These are phyloP conservation scores for Polydrusus cervinus DNA, from an alignment of 2,888 invertebrate species.

Conservation along the genomic window DNA sequence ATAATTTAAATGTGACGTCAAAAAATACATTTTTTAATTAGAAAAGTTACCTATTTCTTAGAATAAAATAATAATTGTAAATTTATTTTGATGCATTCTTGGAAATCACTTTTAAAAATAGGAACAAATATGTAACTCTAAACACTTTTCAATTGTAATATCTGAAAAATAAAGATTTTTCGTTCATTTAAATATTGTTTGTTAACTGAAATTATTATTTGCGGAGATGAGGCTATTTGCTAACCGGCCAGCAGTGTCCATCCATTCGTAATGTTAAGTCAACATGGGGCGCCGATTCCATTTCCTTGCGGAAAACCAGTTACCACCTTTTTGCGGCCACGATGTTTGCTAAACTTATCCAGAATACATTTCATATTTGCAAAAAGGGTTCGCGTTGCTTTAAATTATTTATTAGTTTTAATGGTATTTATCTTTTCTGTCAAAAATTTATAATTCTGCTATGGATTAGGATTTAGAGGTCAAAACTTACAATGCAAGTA, in stretches of 20 bases:
- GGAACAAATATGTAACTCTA: no score
- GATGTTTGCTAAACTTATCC: constrained; percentile 52
- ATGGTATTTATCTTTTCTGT: constrained; percentile 36
- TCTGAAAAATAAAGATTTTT: not conserved
- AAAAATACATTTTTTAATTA: no score
- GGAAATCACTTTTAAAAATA: no score
- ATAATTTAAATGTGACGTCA: no score
- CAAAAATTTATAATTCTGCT: not conserved
- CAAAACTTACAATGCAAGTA: no score
- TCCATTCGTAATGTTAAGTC: constrained; percentile 71
- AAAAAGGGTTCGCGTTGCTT: constrained; percentile 26
- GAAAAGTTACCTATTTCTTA: no score
- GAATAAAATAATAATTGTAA: no score
- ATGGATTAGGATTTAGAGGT: not conserved
- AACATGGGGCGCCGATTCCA: constrained; percentile 62
- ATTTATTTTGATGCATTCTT: no score
- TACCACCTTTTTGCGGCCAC: constrained; percentile 54
- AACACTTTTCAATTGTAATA: not conserved
- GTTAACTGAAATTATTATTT: constrained; percentile 73
- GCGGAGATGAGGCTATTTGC: constrained; percentile 69
- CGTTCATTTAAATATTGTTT: constrained; percentile 63
- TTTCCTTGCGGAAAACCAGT: constrained; percentile 55
- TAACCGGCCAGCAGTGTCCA: constrained; percentile 67
- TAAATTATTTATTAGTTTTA: constrained; percentile 44
- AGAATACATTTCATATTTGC: constrained; percentile 50